phyloP scores from a whole-genome alignment of 2,113 vertebrate species.

The Rhinolophus sinicus region DNA sequence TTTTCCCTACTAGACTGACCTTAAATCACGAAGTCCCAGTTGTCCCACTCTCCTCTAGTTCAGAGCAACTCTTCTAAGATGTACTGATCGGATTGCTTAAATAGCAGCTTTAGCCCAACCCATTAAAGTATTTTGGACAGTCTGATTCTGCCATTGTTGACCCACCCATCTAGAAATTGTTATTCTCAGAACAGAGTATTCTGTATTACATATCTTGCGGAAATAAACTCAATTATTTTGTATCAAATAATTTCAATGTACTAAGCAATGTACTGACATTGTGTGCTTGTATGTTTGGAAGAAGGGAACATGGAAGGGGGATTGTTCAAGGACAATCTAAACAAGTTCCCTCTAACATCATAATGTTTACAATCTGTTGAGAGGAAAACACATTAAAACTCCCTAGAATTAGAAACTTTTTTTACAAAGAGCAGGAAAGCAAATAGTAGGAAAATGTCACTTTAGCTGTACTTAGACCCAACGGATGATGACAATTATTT shows the following conservation, averaged over 20 bases:
- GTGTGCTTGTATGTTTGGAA: not conserved
- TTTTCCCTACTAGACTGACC: not conserved
- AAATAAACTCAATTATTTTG: not conserved
- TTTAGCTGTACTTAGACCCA: not conserved
- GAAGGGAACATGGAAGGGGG: not conserved
- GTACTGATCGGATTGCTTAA: not conserved
- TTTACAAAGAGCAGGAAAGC: not conserved
- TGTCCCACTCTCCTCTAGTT: not conserved
- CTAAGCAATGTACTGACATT: not conserved
- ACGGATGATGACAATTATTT: not conserved
- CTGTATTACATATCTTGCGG: not conserved
- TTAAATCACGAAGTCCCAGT: not conserved
- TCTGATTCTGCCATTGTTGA: not conserved
- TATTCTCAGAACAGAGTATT: constrained; percentile 12
- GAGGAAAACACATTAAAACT: not conserved
- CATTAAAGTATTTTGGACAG: constrained; percentile 36
- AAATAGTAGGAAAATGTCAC: not conserved
- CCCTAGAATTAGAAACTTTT: not conserved
- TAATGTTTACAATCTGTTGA: not conserved
- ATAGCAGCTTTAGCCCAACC: not conserved
- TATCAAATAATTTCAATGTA: constrained; percentile 26
- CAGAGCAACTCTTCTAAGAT: not conserved
- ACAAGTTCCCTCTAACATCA: not conserved
- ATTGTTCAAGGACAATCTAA: constrained; percentile 10
- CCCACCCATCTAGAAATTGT: not conserved